These are phyloP conservation scores for Mamestra configurata DNA, from an alignment of 1,140 invertebrate genomes.

Conservation along the genomic window DNA sequence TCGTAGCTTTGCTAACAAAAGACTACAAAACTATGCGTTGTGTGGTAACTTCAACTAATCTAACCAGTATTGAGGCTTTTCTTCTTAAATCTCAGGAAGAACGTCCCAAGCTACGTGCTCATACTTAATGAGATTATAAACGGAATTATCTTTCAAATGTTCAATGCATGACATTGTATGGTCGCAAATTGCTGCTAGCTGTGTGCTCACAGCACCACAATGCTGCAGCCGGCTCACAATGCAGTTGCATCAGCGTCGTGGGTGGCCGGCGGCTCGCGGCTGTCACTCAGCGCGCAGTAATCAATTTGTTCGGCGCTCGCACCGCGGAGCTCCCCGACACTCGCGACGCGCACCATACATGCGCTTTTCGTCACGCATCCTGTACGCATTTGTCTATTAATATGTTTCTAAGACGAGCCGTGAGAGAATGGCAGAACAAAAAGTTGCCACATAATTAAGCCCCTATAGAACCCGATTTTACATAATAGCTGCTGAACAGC, in stretches of 20 bases:
- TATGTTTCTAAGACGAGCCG: constrained; percentile 46
- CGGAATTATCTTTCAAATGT: constrained; percentile 44
- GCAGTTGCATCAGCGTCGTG: constrained; percentile 69
- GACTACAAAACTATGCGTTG: too few relatives aligned
- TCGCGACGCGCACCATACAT: constrained; percentile 62
- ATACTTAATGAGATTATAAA: constrained; percentile 30
- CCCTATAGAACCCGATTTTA: not conserved
- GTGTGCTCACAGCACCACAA: constrained; percentile 52
- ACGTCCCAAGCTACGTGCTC: constrained; percentile 1
- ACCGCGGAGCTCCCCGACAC: constrained; percentile 58
- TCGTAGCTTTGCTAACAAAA: too few relatives aligned
- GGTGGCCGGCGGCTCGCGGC: constrained; percentile 65
- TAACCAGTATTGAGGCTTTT: not conserved
- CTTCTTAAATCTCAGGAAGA: not conserved
- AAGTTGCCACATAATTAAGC: constrained; percentile 35
- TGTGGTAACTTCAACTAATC: not conserved
- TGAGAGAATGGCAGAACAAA: constrained; percentile 26
- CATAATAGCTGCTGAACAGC: not conserved
- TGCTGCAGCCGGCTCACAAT: constrained; percentile 44
- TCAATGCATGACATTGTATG: constrained; percentile 52
- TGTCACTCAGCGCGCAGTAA: constrained; percentile 77
- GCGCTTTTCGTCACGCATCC: constrained; percentile 78
- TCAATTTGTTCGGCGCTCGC: constrained; percentile 83
- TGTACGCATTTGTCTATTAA: constrained; percentile 61
- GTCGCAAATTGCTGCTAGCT: constrained; percentile 46